phyloP scores from a whole-genome alignment of 1,140 invertebrate species.

The Lucilia sericata region DNA sequence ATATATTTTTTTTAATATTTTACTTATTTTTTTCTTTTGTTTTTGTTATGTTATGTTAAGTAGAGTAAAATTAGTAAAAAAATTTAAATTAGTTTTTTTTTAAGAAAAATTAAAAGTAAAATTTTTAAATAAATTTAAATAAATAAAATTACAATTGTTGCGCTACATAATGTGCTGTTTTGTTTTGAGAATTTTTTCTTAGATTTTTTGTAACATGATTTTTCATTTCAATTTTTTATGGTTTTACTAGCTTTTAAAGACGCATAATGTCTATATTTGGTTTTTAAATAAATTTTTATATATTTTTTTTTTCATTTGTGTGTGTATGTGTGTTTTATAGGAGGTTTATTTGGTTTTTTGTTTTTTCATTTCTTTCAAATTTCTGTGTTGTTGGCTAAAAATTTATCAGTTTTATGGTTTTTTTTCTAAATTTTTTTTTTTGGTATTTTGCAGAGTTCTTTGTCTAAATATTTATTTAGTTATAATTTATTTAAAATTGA shows the following conservation, averaged over 20 bases:
- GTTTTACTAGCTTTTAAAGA: conserved; percentile 1
- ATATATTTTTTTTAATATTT: conserved; percentile 43
- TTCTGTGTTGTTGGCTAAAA: background rate
- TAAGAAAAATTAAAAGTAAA: conserved; percentile 43
- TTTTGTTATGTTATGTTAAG: background rate
- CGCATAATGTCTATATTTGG: background rate
- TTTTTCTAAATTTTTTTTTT: background rate
- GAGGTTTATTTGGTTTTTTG: conserved; percentile 37
- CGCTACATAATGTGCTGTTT: conserved; percentile 42
- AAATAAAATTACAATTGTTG: conserved; percentile 12
- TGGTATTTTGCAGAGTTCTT: background rate
- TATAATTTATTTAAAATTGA: conserved; percentile 1
- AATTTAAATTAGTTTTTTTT: conserved; percentile 15
- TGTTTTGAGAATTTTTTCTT: conserved; percentile 45
- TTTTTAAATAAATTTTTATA: conserved; percentile 34
- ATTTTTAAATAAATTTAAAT: conserved; percentile 24
- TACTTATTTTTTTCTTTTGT: conserved; percentile 20
- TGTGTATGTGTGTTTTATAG: background rate
- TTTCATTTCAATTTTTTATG: background rate
- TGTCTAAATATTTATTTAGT: conserved; percentile 22
- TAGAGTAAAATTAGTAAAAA: background rate
- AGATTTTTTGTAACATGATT: background rate
- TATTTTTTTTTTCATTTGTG: background rate
- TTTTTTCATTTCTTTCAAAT: background rate
- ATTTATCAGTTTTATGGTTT: background rate